phyloP scores from a whole-genome alignment of 30 jellyfish, hydroid and myxozoan genomes.

The Aurelia coerulea region DNA sequence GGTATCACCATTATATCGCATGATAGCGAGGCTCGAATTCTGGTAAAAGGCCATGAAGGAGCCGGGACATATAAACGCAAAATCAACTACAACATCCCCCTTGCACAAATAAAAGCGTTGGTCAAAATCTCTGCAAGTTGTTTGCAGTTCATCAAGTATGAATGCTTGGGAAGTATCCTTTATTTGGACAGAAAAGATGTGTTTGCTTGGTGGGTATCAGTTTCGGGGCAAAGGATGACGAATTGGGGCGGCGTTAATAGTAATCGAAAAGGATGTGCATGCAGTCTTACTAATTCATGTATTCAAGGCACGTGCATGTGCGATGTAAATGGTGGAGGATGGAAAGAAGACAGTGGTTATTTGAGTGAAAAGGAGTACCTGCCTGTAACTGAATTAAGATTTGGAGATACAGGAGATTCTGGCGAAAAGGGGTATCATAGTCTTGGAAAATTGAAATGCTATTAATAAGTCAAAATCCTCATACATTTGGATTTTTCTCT shows the following conservation, averaged over 20 bases:
- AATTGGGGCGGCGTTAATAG: conserved; percentile 59
- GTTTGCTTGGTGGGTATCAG: conserved; percentile 39
- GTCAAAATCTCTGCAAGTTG: conserved; percentile 5
- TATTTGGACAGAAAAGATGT: neutral
- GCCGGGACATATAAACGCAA: neutral
- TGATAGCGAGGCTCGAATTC: conserved; percentile 52
- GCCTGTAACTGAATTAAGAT: conserved; percentile 27
- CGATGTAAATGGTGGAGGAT: conserved; percentile 11
- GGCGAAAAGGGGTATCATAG: conserved; percentile 24
- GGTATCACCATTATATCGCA: conserved; percentile 61
- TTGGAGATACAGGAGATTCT: conserved; percentile 37
- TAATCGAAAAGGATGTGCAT: conserved; percentile 18
- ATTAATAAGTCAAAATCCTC: neutral
- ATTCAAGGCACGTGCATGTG: conserved; percentile 1
- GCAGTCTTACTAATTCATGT: conserved; percentile 9
- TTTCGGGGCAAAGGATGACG: conserved; percentile 15
- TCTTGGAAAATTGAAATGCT: conserved; percentile 23
- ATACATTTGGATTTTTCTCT: too few species aligned
- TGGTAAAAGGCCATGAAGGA: conserved; percentile 27
- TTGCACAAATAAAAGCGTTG: neutral
- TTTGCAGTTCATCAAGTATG: conserved; percentile 39
- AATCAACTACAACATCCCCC: conserved; percentile 14
- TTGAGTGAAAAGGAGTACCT: conserved; percentile 22
- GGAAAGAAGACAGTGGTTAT: conserved; percentile 40
- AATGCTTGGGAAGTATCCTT: conserved; percentile 27